A percentile compares a stretch with the other conserved stretches of the same genome.
These are phyloP conservation scores for Henicopernis longicauda DNA, from an alignment of 2,113 vertebrate species.

Conservation along the genomic window DNA sequence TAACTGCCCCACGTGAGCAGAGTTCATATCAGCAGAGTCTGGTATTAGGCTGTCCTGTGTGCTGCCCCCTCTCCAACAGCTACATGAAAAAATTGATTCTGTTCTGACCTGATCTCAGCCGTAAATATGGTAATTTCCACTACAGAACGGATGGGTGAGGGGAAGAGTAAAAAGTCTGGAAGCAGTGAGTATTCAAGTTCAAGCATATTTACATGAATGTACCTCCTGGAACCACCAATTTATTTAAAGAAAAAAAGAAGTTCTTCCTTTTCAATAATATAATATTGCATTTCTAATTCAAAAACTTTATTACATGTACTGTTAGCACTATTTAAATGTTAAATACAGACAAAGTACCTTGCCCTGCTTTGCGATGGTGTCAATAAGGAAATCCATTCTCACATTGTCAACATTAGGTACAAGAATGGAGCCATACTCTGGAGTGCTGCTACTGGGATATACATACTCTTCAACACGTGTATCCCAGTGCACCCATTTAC, in stretches of 20 bases:
- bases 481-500: constrained; percentile 90
- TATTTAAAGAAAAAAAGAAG: neutral
- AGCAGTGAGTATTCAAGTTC: neutral
- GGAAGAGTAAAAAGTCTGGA: neutral
- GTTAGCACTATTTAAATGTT: neutral
- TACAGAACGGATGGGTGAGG: neutral
- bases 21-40: neutral
- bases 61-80: neutral
- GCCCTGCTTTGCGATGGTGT: constrained; percentile 89
- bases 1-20: neutral
- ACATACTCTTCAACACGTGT: constrained; percentile 83
- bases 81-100: neutral
- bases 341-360: constrained; percentile 75
- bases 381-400: constrained; percentile 90
- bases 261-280: neutral
- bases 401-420: constrained; percentile 96
- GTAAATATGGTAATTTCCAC: neutral
- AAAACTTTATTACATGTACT: neutral
- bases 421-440: constrained; percentile 89
- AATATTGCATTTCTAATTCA: neutral
- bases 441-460: constrained; percentile 80
- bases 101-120: neutral
- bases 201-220: neutral
- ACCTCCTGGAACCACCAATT: neutral
- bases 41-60: neutral